These are phyloP conservation scores for Aurelia sp. DNA, from an alignment of 30 jellyfish, hydroid and myxozoan species.

Conservation along the genomic window DNA sequence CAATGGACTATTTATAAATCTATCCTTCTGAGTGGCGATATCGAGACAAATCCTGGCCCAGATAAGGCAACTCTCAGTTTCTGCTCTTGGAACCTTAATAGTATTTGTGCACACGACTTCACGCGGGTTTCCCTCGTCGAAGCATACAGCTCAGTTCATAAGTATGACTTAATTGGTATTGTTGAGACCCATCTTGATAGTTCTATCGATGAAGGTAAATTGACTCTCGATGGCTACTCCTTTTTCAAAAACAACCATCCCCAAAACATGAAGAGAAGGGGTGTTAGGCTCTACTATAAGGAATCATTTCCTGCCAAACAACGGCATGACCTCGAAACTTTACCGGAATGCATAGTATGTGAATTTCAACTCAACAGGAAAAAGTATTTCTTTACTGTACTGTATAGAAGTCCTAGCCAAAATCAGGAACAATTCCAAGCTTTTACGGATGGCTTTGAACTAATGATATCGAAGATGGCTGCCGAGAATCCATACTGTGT, in stretches of 20 bases:
- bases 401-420: not conserved
- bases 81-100: constrained; percentile 9
- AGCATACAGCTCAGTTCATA: too few relatives aligned
- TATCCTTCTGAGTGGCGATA: too few relatives aligned
- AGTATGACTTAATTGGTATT: not conserved
- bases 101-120: constrained; percentile 7
- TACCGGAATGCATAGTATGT: constrained; percentile 14
- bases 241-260: constrained; percentile 12
- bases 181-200: not conserved
- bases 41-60: too few relatives aligned
- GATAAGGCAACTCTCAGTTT: too few relatives aligned
- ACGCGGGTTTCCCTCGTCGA: not conserved
- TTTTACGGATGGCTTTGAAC: not conserved
- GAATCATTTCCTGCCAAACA: not conserved
- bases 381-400: not conserved
- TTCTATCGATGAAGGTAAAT: not conserved
- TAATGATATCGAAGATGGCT: constrained; percentile 1
- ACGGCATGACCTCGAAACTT: constrained; percentile 9
- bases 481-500: not conserved
- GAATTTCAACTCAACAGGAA: not conserved
- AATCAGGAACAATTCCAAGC: constrained; percentile 4
- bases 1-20: too few relatives aligned
- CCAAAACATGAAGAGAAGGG: constrained; percentile 9
- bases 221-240: constrained; percentile 7
- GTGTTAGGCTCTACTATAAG: constrained; percentile 2